Evolutionary conservation across 2,113 vertebrate species (phyloP), one percentile per base, ranked within the genome.

Genomic region (Prochilodus magdalenae): DNA sequence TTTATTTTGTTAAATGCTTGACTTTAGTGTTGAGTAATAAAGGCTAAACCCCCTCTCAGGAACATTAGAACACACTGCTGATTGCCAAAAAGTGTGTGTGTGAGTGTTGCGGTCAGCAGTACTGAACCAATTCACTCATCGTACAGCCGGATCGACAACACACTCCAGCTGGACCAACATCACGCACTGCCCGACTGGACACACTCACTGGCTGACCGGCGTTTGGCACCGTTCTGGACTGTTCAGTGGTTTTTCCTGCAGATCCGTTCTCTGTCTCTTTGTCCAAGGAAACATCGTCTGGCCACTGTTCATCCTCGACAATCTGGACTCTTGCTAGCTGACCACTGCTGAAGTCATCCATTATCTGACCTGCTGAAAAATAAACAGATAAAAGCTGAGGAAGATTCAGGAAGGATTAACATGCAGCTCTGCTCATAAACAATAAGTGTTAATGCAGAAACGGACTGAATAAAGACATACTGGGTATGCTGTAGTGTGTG

Each of bases 121-220:
- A 93, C 83, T 93, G 92, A 73, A 92, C 91, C 71, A 94, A 83
- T 77, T 95, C 94, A 57, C 84, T 92, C 82, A 91, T 86, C 81
- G 92, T 95, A 85, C 95, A 95, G 55, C 94, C 93, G 13, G 87
- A 90, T 83, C 92, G 89, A 44, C 94, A 96, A 87, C 94, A 96
- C 75, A 93, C 84, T 1, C 92, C 92, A 1, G 93, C 92, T 7
- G 92, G 91, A 20, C 89, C 91, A 0, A 66, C 44, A 33, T 88
- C 83, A 27, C 87, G 69, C 49, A 69, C 84, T 86, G 82, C 75
- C 80, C 93, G 87, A 13, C 83, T 67, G 20, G 90, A 85, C 66
- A 75, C 3, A 12, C 59, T 82, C 15, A 62, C 57, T 30, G 69
- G 49, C 69, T 78, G 79, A 27, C 14, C 20, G 12, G 36, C 65